A percentile compares a stretch with the other conserved stretches of the same genome.
phyloP scores from a whole-genome alignment of 2,888 invertebrate genomes.

The Acanthosepion pharaonis region DNA sequence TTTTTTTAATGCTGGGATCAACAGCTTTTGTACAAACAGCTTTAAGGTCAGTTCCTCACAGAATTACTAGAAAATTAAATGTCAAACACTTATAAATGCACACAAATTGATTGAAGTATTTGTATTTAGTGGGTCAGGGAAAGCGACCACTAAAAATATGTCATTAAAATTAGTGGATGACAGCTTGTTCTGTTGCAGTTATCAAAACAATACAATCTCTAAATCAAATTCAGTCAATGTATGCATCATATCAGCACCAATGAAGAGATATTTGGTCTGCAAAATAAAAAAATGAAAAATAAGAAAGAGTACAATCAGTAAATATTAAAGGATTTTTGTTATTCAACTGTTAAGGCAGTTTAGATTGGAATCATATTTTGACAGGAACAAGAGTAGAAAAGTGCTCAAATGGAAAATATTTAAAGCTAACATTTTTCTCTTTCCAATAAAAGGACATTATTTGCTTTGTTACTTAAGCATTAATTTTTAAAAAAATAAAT shows the following conservation, averaged over 20 bases:
- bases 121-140: background rate
- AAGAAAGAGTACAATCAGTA: no score
- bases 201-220: background rate
- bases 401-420: no score
- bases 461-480: no score
- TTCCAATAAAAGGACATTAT: no score
- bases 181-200: background rate
- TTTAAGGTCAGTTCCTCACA: background rate
- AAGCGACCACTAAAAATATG: background rate
- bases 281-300: no score
- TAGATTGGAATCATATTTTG: background rate
- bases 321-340: no score
- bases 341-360: no score
- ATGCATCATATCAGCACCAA: background rate
- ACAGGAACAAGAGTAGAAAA: no score
- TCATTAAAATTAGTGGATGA: background rate
- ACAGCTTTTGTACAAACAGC: constrained; percentile 18
- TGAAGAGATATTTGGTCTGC: no score
- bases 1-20: constrained; percentile 15
- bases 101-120: background rate
- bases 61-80: background rate
- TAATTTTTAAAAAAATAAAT: no score
- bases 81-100: constrained; percentile 1
- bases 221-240: background rate
- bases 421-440: no score